These are phyloP conservation scores for Zosterops japonicus DNA, from an alignment of 2,113 vertebrate species.

Conservation along the genomic window DNA sequence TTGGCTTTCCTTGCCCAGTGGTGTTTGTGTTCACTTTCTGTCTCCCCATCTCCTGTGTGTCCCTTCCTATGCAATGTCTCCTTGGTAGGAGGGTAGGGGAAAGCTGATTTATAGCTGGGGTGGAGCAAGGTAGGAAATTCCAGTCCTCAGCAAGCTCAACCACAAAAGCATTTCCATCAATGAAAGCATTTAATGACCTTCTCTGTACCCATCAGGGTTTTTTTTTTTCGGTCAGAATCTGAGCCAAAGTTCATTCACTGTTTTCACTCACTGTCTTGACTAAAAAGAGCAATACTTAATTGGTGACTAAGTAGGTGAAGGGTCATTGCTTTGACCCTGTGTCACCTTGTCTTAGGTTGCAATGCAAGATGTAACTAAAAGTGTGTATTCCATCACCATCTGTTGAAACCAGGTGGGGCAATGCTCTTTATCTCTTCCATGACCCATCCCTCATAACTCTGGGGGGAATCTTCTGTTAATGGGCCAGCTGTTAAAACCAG, in stretches of 20 bases:
- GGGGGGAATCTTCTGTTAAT: no score
- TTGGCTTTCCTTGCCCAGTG: not conserved
- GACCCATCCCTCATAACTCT: no score
- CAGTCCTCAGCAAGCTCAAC: not conserved
- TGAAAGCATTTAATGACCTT: not conserved
- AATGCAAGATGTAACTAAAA: not conserved
- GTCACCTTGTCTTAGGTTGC: not conserved
- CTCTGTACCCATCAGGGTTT: not conserved
- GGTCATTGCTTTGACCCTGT: not conserved
- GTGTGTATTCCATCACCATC: not conserved
- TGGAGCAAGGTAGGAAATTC: conserved; percentile 8
- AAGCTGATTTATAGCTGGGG: not conserved
- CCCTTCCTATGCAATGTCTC: not conserved
- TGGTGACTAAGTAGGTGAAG: not conserved
- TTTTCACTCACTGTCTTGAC: not conserved
- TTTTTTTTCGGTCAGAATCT: not conserved
- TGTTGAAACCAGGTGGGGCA: no score
- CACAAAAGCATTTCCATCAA: not conserved
- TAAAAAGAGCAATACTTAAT: not conserved
- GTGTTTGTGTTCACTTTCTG: accelerated
- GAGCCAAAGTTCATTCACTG: not conserved
- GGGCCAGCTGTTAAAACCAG: no score
- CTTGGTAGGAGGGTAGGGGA: not conserved
- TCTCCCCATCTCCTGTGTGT: accelerated
- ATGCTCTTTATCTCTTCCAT: no score